Base-by-base conservation (phyloP, 2,888 invertebrate species). In the Itoplectis maculator region DNA sequence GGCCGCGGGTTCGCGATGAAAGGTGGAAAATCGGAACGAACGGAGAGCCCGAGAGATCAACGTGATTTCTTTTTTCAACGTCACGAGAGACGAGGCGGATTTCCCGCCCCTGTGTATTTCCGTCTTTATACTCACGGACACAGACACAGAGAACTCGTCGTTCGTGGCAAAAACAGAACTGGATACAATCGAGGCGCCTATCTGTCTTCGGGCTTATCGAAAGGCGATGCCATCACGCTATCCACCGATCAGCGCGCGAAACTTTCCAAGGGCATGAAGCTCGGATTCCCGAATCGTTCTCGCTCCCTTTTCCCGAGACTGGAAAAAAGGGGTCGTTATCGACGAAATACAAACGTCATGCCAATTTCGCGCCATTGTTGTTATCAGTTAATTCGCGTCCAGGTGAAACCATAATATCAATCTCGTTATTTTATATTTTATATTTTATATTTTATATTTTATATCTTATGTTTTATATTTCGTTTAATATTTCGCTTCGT, bases 401-500 rank as follows among this genome's bases (percentile, higher is more conserved):
- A 5, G 5, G 3, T 2, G 29, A 29, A 29, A 29, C n/a, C n/a
- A n/a, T 29, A 29, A 5, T 29, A 3, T 29, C 29, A 29, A 29
- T 29, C 29, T 29, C 29, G 3, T 29, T 29, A 2, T 29, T 29
- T n/a, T n/a, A n/a, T n/a, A n/a, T n/a, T n/a, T n/a, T n/a, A n/a
- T n/a, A n/a, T n/a, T n/a, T n/a, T n/a, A n/a, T n/a, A n/a, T n/a
- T n/a, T n/a, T n/a, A n/a, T n/a, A n/a, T n/a, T n/a, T n/a, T n/a
- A n/a, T n/a, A n/a, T n/a, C n/a, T n/a, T n/a, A n/a, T n/a, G n/a
- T n/a, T n/a, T n/a, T n/a, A n/a, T n/a, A n/a, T n/a, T n/a, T n/a
- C n/a, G 88, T 89, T 85, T 85, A 80, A 85, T 85, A 89, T 89
- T 85, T 81, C n/a, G n/a, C n/a, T n/a, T n/a, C n/a, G n/a, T 88